Evolutionary conservation across 2,113 vertebrate species (phyloP).

Genomic region (Hemiscyllium ocellatum): DNA sequence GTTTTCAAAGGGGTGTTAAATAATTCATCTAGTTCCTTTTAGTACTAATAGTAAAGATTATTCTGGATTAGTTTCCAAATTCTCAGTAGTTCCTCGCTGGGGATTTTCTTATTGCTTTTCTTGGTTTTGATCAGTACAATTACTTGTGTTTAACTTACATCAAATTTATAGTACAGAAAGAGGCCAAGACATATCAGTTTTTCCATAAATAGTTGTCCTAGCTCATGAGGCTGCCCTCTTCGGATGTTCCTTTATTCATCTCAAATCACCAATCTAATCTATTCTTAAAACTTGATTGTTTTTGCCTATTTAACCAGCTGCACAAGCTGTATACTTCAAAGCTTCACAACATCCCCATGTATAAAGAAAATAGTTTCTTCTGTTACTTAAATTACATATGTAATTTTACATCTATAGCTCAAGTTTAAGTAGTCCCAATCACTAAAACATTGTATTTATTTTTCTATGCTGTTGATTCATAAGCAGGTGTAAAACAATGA

Average conservation of each 20-base stretch:
- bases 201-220: background rate
- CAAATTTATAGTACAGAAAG: no score
- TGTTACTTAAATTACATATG: background rate
- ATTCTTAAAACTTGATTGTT: background rate
- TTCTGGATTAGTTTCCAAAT: no score
- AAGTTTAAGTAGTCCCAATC: background rate
- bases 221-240: background rate
- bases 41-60: no score
- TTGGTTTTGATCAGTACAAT: no score
- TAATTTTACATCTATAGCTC: background rate
- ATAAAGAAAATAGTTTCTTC: background rate
- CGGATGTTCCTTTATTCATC: background rate
- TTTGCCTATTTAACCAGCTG: background rate
- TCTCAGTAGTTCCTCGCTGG: no score
- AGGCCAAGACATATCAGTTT: no score
- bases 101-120: no score
- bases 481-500: conserved; percentile 14
- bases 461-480: background rate
- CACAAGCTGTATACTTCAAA: background rate
- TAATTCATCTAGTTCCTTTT: no score
- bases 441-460: background rate
- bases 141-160: no score
- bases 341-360: background rate
- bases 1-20: no score
- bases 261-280: background rate